phyloP scores from a whole-genome alignment of 1,140 invertebrate genomes.

The Apocrypta bakeri region DNA sequence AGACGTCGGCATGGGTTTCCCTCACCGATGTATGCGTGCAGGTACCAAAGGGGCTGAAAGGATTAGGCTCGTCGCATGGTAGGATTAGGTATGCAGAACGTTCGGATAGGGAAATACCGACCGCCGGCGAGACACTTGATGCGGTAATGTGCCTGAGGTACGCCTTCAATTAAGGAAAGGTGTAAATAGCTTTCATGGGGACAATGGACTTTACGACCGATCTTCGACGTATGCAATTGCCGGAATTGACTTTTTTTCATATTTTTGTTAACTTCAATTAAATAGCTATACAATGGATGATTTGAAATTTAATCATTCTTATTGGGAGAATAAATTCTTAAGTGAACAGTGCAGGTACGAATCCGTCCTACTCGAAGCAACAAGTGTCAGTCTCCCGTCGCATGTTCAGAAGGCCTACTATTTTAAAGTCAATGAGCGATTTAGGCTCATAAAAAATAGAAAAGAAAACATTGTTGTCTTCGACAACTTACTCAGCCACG shows the following conservation, averaged over 20 bases:
- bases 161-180: neutral
- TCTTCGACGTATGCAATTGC: neutral
- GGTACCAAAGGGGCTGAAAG: neutral
- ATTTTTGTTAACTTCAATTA: no score
- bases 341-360: neutral
- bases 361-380: neutral
- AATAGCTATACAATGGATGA: no score
- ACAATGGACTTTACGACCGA: neutral
- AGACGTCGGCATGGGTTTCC: no score
- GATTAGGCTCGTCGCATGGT: neutral
- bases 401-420: no score
- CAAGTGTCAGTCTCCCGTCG: slow-evolving; percentile 18
- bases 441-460: neutral
- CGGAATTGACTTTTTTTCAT: no score
- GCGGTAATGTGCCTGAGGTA: neutral
- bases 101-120: neutral
- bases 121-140: neutral
- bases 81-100: neutral
- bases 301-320: no score
- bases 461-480: neutral
- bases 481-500: slow-evolving; percentile 69
- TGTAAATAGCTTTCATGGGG: neutral
- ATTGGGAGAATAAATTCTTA: neutral
- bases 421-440: no score
- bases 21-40: no score